These are phyloP conservation scores for Hemitrygon akajei DNA, from an alignment of 2,797 vertebrate species.

Conservation along the genomic window DNA sequence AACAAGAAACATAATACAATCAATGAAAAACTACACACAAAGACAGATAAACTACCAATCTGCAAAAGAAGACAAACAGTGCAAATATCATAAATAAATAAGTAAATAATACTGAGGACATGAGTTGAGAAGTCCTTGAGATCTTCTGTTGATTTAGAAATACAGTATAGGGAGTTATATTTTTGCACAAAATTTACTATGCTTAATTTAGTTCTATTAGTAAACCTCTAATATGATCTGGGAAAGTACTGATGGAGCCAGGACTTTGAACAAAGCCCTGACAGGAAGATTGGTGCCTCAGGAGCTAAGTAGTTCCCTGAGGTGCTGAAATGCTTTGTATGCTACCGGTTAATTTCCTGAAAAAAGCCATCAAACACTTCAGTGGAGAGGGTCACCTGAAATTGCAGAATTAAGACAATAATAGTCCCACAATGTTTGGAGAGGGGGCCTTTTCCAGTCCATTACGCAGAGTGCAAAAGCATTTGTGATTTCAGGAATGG, in stretches of 20 bases:
- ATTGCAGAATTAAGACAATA: not conserved
- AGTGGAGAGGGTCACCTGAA: not conserved
- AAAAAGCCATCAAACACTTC: not conserved
- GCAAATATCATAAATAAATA: too few relatives aligned
- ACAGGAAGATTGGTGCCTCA: constrained; percentile 31
- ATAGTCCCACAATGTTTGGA: not conserved
- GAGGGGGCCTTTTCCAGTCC: not conserved
- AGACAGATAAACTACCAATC: too few relatives aligned
- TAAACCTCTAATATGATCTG: not conserved
- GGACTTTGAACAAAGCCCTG: not conserved
- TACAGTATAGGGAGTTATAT: not conserved
- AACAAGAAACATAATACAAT: too few relatives aligned
- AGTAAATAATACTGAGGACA: too few relatives aligned
- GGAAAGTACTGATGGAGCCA: not conserved
- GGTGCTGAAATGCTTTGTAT: not conserved
- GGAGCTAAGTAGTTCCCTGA: not conserved
- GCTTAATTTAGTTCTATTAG: not conserved
- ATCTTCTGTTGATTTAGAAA: not conserved
- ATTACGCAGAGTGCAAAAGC: not conserved
- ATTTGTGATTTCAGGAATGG: not conserved
- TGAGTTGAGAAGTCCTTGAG: too few relatives aligned
- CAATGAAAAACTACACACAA: too few relatives aligned
- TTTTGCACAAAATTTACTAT: not conserved
- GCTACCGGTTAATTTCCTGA: not conserved
- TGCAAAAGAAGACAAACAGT: too few relatives aligned